phyloP scores from a whole-genome alignment of 2,797 vertebrate species.

The Valencia hispanica region DNA sequence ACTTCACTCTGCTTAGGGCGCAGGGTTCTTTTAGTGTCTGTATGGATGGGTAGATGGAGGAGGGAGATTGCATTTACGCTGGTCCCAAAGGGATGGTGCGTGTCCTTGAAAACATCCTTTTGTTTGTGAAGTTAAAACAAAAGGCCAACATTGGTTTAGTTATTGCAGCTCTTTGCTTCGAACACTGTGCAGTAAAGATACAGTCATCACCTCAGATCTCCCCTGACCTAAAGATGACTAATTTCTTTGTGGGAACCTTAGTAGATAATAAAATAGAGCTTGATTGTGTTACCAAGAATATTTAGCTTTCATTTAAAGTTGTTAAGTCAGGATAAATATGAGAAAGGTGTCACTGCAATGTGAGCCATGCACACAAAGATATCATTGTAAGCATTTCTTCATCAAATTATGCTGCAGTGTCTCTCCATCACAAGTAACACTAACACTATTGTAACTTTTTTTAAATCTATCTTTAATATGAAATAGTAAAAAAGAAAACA shows the following conservation, averaged over 20 bases:
- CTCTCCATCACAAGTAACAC: slow-evolving; percentile 18
- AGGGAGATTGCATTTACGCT: slow-evolving; percentile 19
- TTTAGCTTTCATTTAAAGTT: slow-evolving; percentile 56
- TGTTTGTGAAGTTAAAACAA: slow-evolving; percentile 62
- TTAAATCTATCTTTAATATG: neutral
- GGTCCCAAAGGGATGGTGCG: slow-evolving; percentile 20
- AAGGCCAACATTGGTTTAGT: slow-evolving; percentile 57
- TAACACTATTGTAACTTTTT: neutral
- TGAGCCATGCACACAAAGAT: neutral
- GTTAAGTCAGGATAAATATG: slow-evolving; percentile 34
- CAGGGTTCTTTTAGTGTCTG: slow-evolving; percentile 40
- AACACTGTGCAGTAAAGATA: slow-evolving; percentile 33
- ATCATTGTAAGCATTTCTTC: slow-evolving; percentile 24
- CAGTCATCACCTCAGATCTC: slow-evolving; percentile 48
- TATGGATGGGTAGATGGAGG: slow-evolving; percentile 27
- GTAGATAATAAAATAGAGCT: slow-evolving; percentile 25
- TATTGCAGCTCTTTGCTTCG: slow-evolving; percentile 36
- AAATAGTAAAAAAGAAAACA: neutral
- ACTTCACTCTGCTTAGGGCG: slow-evolving; percentile 57
- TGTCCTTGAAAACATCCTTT: slow-evolving; percentile 59
- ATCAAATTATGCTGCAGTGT: slow-evolving; percentile 45
- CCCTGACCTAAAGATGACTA: slow-evolving; percentile 47
- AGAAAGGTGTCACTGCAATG: slow-evolving; percentile 22
- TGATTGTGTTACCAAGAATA: slow-evolving; percentile 36
- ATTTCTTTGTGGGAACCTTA: slow-evolving; percentile 31